A percentile compares a stretch with the other conserved stretches of the same genome.
phyloP scores from a whole-genome alignment of 2,888 invertebrate genomes.

The Cephus pygmeus region DNA sequence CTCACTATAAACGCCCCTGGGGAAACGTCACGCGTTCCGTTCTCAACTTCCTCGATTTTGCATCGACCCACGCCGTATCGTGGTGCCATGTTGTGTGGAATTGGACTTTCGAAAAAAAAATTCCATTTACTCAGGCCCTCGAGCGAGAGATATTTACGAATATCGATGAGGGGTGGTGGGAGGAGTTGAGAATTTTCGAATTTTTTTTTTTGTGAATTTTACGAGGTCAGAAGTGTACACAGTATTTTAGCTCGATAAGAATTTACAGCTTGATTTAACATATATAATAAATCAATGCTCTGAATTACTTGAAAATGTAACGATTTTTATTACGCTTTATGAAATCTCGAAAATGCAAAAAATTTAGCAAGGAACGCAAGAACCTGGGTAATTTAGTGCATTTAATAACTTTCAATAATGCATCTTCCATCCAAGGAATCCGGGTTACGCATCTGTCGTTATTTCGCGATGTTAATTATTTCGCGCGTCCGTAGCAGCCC shows the following conservation, averaged over 20 bases:
- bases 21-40: conserved; percentile 43
- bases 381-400: neutral
- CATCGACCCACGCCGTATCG: neutral
- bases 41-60: conserved; percentile 46
- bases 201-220: neutral
- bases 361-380: neutral
- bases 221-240: neutral
- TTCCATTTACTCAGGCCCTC: neutral
- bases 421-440: neutral
- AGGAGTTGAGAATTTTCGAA: neutral
- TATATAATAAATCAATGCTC: neutral
- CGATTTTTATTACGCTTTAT: neutral
- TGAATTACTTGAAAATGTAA: neutral
- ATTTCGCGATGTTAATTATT: neutral
- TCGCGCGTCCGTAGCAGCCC: neutral
- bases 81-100: neutral
- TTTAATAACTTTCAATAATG: neutral
- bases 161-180: neutral
- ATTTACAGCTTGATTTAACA: neutral
- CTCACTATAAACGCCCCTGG: conserved; percentile 40
- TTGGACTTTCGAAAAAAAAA: neutral
- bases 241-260: neutral
- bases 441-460: neutral
- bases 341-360: neutral
- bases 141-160: neutral